Conservation (phyloP, 2,797 vertebrate genomes). For the Dendrocincla fuliginosa region DNA sequence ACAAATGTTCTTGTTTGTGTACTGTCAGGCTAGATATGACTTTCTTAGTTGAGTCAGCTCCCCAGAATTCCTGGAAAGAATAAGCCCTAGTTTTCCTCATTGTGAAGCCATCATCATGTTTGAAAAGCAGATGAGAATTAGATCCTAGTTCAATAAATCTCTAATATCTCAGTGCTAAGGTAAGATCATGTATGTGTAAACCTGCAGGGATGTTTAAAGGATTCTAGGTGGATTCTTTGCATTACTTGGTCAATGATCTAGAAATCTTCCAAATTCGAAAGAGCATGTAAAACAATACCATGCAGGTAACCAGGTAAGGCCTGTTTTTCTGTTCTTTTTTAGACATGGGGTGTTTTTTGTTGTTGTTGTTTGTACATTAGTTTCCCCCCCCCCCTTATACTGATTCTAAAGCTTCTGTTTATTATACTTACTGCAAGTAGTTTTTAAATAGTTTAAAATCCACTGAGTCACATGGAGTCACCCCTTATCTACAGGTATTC, state of each 20-base stretch:
- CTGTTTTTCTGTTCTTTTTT: not conserved
- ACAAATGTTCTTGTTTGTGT: not conserved
- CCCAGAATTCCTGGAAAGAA: not conserved
- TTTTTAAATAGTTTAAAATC: not conserved
- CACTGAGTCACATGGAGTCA: not conserved
- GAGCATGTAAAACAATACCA: not conserved
- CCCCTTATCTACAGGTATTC: not conserved
- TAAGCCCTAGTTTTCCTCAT: not conserved
- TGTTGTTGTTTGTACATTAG: not conserved
- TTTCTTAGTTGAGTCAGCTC: not conserved
- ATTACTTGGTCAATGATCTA: not conserved
- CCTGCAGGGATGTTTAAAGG: not conserved
- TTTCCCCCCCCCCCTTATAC: not conserved
- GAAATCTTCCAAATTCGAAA: not conserved
- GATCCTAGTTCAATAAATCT: not conserved
- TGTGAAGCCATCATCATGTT: not conserved
- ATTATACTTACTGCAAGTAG: not conserved
- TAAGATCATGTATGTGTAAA: not conserved
- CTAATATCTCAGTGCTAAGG: not conserved
- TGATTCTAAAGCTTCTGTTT: not conserved
- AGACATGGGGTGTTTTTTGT: too few species aligned
- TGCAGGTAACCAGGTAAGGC: slow-evolving; percentile 13
- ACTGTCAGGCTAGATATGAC: not conserved
- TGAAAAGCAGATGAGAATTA: not conserved
- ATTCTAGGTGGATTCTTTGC: not conserved